phyloP scores from a whole-genome alignment of 2,797 vertebrate genomes.

The Cuniculus paca region DNA sequence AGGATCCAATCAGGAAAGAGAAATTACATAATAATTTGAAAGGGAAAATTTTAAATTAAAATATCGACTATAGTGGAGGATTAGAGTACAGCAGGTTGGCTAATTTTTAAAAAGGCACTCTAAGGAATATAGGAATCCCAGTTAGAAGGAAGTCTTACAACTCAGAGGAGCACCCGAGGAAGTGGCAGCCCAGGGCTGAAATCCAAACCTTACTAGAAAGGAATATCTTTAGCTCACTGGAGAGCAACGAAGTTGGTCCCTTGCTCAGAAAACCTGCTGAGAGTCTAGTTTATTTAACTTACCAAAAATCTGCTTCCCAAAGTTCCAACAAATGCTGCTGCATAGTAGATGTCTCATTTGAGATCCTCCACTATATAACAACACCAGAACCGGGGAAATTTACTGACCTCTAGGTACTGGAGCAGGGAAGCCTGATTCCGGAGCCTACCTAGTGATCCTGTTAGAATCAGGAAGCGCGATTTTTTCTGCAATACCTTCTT shows the following conservation, averaged over 20 bases:
- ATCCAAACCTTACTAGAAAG: not conserved
- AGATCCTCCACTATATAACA: not conserved
- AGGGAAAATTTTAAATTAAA: not conserved
- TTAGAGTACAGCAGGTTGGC: not conserved
- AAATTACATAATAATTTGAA: not conserved
- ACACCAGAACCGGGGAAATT: not conserved
- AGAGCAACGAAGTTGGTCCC: not conserved
- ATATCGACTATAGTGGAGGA: not conserved
- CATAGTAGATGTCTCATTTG: accelerated
- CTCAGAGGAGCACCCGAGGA: not conserved
- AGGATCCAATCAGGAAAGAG: not conserved
- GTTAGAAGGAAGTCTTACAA: not conserved
- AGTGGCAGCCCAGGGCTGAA: not conserved
- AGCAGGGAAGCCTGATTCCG: not conserved
- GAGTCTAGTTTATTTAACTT: not conserved
- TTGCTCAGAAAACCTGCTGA: not conserved
- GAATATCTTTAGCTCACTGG: not conserved
- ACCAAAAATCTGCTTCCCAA: not conserved
- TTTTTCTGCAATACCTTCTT: not conserved
- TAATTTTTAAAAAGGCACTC: not conserved
- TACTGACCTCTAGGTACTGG: not conserved
- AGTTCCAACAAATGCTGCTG: not conserved
- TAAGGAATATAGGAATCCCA: not conserved
- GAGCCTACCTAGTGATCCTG: not conserved
- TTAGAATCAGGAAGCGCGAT: not conserved